A percentile compares a stretch with the other conserved stretches of the same genome.
These are phyloP conservation scores for Phortica magna DNA, from an alignment of 2,888 invertebrate genomes.

Conservation along the genomic window DNA sequence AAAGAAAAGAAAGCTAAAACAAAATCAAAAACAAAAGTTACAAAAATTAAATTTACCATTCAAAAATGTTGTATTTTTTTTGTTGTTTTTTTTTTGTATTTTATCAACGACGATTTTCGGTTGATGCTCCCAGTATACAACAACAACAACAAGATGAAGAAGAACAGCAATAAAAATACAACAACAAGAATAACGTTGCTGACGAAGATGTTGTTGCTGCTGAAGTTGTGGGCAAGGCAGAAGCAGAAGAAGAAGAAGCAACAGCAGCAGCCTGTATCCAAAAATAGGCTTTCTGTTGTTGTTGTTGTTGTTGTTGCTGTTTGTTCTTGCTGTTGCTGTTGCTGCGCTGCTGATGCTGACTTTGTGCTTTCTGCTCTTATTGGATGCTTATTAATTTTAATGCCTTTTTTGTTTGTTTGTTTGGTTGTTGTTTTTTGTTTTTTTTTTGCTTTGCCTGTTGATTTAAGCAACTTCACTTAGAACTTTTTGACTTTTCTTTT, in stretches of 20 bases:
- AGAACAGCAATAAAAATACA: neutral
- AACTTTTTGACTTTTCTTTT: slow-evolving; percentile 25
- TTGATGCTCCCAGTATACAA: neutral
- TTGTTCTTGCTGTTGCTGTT: slow-evolving; percentile 36
- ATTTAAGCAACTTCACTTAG: neutral
- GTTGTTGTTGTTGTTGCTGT: slow-evolving; percentile 35
- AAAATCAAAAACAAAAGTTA: slow-evolving; percentile 43
- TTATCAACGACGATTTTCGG: slow-evolving; percentile 20
- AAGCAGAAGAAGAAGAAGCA: neutral
- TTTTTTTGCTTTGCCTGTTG: slow-evolving; percentile 60
- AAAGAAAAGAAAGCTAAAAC: neutral
- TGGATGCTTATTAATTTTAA: slow-evolving; percentile 5
- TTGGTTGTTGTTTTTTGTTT: slow-evolving; percentile 41
- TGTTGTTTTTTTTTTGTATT: slow-evolving; percentile 19
- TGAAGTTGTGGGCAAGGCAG: neutral
- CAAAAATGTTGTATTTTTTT: slow-evolving; percentile 44
- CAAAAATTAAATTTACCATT: slow-evolving; percentile 61
- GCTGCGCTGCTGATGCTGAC: slow-evolving; percentile 37
- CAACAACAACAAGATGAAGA: neutral
- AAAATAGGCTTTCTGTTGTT: slow-evolving; percentile 59
- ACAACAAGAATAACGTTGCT: slow-evolving; percentile 1
- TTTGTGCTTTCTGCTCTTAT: slow-evolving; percentile 25
- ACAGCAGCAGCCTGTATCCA: slow-evolving; percentile 56
- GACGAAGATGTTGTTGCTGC: neutral
- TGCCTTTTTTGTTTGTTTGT: slow-evolving; percentile 28